Evolutionary conservation across 1,140 invertebrate species (phyloP), one percentile per base, ranked within the genome.

Genomic region (Holcopasites calliopsidis): DNA sequence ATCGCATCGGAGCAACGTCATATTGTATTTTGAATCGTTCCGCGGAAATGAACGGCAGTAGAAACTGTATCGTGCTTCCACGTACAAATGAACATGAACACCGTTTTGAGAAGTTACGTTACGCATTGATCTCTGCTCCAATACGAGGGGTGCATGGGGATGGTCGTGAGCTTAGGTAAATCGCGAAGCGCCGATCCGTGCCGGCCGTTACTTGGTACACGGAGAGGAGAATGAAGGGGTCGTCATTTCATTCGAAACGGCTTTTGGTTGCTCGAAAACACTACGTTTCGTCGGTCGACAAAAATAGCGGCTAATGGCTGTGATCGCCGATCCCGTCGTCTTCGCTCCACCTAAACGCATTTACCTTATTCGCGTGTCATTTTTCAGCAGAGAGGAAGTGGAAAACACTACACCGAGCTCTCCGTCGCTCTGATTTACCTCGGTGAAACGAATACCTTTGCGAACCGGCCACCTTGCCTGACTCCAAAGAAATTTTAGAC

Each of bases 231-330:
- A 40, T 42, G 40, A 1, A 47, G 42, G n/a, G n/a, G n/a, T 10
- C 40, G 16, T 49, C 42, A 70, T 66, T 35, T 64, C 52, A 26
- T 72, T 49, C 61, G 76, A 74, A 74, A 77, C 76, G 60, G 52
- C 35, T 77, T n/a, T 77, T 74, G 57, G 60, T 55, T 40, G 57
- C 35, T 69, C 61, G 60, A 79, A 76, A 79, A 68, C 62, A 76
- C 55, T 64, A 54, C 73, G 77, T 69, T 68, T 79, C 72, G n/a
- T 54, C 55, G 62, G 42, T 55, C 70, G 73, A 79, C 64, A 79
- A 79, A 79, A 79, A 79, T 79, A 79, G 57, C 77, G 55, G 72
- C 77, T 76, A 79, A 79, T 79, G 77, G 74, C 58, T 76, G 40
- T 64, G 76, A 80, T 78, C 54, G 76, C 70, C 70, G 76, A 78